Evolutionary conservation across 2,797 vertebrate genomes (phyloP).

Genomic region (Callimico goeldii): DNA sequence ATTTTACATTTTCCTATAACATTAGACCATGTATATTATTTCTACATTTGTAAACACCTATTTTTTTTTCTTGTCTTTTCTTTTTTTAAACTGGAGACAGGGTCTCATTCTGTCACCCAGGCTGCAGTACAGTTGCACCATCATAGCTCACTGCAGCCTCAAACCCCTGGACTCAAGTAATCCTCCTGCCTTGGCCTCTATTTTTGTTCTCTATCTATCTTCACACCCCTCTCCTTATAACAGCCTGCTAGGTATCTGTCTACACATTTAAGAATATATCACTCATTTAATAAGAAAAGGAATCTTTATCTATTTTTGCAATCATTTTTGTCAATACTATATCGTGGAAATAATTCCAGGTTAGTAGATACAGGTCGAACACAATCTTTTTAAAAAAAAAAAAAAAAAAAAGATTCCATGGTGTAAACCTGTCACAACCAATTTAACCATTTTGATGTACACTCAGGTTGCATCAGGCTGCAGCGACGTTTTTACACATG

Average conservation of each 20-base stretch:
- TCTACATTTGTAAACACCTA: neutral
- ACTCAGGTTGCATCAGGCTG: neutral
- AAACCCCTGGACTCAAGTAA: neutral
- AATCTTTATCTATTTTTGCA: neutral
- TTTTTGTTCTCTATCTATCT: neutral
- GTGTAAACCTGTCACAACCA: too few relatives aligned
- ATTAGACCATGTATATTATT: neutral
- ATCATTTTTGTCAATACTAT: neutral
- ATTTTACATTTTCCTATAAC: neutral
- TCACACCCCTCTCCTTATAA: neutral
- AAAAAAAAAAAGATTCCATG: neutral
- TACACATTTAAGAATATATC: neutral
- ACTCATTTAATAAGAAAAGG: neutral
- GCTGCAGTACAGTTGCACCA: neutral
- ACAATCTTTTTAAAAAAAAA: neutral
- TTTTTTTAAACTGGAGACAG: neutral
- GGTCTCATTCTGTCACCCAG: neutral
- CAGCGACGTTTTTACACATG: neutral
- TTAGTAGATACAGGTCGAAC: neutral
- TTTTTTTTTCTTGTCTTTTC: neutral
- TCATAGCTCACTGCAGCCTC: neutral
- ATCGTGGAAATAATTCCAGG: neutral
- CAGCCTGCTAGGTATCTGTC: neutral
- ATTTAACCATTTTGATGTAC: neutral
- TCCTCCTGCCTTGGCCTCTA: neutral